Evolutionary conservation across 2,888 invertebrate species (phyloP).

Genomic region (Lypha dubia): DNA sequence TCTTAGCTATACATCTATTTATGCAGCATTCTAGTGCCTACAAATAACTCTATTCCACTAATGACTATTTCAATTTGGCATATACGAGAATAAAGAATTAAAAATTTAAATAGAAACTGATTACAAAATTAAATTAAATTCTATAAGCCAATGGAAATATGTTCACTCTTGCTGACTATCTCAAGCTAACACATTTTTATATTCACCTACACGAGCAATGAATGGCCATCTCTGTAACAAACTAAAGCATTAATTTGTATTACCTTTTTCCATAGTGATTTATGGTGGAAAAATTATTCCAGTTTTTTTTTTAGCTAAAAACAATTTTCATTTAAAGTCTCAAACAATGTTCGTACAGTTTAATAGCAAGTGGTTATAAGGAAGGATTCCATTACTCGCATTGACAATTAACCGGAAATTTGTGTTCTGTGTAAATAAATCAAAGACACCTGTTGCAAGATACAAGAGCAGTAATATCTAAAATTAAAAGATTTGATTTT

Average conservation of each 20-base stretch:
- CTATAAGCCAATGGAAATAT: too few species aligned
- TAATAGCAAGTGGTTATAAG: background rate
- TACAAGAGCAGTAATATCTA: background rate
- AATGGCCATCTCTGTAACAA: background rate
- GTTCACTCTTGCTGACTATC: too few species aligned
- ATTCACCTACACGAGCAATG: background rate
- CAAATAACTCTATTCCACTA: too few species aligned
- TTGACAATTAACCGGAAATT: constrained; percentile 38
- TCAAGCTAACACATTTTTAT: too few species aligned
- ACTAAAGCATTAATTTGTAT: background rate
- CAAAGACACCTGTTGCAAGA: constrained; percentile 52
- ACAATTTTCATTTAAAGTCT: background rate
- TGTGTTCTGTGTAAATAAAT: constrained; percentile 33
- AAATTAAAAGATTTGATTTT: constrained; percentile 10
- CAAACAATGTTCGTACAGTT: background rate
- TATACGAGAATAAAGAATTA: too few species aligned
- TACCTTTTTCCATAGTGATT: background rate
- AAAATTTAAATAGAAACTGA: too few species aligned
- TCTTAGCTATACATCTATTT: too few species aligned
- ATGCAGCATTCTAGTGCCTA: too few species aligned
- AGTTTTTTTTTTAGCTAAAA: background rate
- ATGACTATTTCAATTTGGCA: too few species aligned
- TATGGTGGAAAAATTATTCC: background rate
- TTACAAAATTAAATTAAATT: too few species aligned
- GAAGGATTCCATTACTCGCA: background rate